These are phyloP conservation scores for Xiphydria camelus DNA, from an alignment of 2,888 invertebrate species.

Conservation along the genomic window DNA sequence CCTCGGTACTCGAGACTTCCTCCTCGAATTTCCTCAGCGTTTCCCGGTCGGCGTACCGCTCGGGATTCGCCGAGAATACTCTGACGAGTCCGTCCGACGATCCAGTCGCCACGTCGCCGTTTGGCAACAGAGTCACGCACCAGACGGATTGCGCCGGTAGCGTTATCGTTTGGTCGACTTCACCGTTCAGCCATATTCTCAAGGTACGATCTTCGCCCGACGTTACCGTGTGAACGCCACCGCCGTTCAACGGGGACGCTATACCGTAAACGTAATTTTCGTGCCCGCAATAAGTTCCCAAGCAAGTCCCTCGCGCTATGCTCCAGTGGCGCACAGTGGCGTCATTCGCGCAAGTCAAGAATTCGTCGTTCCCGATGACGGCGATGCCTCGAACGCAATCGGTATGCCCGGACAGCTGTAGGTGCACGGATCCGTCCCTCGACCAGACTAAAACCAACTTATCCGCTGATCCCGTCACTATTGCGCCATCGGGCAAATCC, in stretches of 20 bases:
- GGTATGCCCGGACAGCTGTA: slow-evolving; percentile 72
- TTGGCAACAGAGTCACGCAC: slow-evolving; percentile 77
- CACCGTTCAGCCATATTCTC: slow-evolving; percentile 74
- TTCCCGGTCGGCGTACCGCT: slow-evolving; percentile 69
- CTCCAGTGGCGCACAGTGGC: slow-evolving; percentile 83
- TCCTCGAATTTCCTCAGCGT: slow-evolving; percentile 71
- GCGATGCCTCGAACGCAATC: slow-evolving; percentile 88
- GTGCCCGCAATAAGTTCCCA: slow-evolving; percentile 79
- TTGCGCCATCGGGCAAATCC: slow-evolving; percentile 62
- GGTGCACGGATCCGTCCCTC: slow-evolving; percentile 61
- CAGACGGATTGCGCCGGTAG: slow-evolving; percentile 90
- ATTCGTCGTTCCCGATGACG: slow-evolving; percentile 70
- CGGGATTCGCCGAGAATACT: slow-evolving; percentile 77
- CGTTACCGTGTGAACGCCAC: slow-evolving; percentile 69
- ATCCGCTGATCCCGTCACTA: slow-evolving; percentile 91
- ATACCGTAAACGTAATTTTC: slow-evolving; percentile 82
- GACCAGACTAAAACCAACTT: slow-evolving; percentile 86
- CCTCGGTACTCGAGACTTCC: slow-evolving; percentile 66
- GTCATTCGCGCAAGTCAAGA: slow-evolving; percentile 93
- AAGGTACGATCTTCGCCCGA: slow-evolving; percentile 89
- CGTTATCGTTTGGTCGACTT: slow-evolving; percentile 68
- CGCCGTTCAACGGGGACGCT: slow-evolving; percentile 56
- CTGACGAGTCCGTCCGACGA: slow-evolving; percentile 77
- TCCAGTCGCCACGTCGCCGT: slow-evolving; percentile 90
- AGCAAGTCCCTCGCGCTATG: slow-evolving; percentile 73